A percentile compares a stretch with the other conserved stretches of the same genome.
These are phyloP conservation scores for Psilopogon haemacephalus DNA, from an alignment of 2,113 vertebrate genomes.

Conservation along the genomic window DNA sequence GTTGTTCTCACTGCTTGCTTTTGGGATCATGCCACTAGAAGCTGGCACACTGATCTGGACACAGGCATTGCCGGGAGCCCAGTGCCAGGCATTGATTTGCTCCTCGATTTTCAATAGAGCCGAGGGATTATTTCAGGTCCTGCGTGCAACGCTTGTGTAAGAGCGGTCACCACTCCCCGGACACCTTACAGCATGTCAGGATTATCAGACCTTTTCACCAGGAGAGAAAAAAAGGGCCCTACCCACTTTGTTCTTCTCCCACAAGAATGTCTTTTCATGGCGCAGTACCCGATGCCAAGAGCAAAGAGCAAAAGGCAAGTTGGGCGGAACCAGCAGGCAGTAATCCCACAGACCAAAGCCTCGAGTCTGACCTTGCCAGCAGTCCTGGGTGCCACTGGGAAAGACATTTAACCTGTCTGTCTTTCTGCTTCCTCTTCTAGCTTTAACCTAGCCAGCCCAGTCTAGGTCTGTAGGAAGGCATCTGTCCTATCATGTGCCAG, in stretches of 20 bases:
- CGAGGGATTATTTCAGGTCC: neutral
- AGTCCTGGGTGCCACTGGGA: neutral
- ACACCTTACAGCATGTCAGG: neutral
- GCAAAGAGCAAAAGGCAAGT: neutral
- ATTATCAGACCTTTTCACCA: neutral
- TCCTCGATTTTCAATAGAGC: constrained; percentile 9
- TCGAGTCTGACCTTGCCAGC: fast-evolving
- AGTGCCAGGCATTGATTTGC: constrained; percentile 19
- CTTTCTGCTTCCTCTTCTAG: neutral
- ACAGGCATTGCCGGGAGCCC: neutral
- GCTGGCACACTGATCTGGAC: neutral
- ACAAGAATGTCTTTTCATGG: constrained; percentile 4
- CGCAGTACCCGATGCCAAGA: neutral
- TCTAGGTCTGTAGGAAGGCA: neutral
- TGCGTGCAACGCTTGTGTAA: neutral
- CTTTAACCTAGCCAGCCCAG: neutral
- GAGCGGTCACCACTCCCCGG: neutral
- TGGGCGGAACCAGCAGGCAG: neutral
- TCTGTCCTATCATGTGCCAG: neutral
- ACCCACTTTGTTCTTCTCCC: neutral
- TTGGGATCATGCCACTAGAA: constrained; percentile 25
- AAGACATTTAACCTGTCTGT: neutral
- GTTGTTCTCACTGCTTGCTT: constrained; percentile 31
- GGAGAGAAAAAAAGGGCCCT: neutral
- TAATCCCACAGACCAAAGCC: neutral